Conservation (phyloP, 2,797 vertebrate genomes). For the Pseudocheirus occidentalis region DNA sequence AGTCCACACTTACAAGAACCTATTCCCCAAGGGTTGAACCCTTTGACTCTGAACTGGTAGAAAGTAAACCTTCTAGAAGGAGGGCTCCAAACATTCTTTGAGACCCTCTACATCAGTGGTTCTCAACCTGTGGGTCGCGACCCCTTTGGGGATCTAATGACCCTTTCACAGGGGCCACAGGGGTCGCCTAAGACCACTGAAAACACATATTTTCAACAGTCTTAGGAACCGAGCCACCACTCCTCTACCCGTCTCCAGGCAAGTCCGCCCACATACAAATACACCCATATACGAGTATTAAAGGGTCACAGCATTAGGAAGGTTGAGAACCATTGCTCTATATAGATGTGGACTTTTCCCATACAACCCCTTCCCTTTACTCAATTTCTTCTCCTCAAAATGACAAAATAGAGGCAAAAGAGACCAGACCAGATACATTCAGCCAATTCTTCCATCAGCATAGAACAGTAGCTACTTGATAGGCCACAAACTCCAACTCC, state of each 20-base stretch:
- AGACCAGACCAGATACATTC: not conserved
- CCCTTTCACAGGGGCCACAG: too few relatives aligned
- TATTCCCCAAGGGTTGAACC: not conserved
- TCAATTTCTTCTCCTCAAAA: not conserved
- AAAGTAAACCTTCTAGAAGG: not conserved
- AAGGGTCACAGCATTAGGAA: too few relatives aligned
- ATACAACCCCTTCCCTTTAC: not conserved
- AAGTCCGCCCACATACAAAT: too few relatives aligned
- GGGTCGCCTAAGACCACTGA: too few relatives aligned
- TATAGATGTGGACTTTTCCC: too few relatives aligned
- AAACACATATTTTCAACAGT: too few relatives aligned
- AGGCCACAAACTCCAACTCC: not conserved
- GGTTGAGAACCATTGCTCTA: too few relatives aligned
- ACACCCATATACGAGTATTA: too few relatives aligned
- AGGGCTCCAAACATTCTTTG: not conserved
- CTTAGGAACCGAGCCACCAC: too few relatives aligned
- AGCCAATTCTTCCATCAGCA: not conserved
- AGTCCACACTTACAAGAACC: not conserved
- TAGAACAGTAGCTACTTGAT: not conserved
- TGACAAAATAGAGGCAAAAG: not conserved
- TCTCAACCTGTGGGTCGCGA: too few relatives aligned
- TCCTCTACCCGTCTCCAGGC: too few relatives aligned
- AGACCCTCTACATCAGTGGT: not conserved
- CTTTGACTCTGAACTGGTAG: not conserved
- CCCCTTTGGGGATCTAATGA: too few relatives aligned